A percentile compares a stretch with the other conserved stretches of the same genome.
These are phyloP conservation scores for Drosophila kuntzei DNA, from an alignment of 2,888 invertebrate species.

Conservation along the genomic window DNA sequence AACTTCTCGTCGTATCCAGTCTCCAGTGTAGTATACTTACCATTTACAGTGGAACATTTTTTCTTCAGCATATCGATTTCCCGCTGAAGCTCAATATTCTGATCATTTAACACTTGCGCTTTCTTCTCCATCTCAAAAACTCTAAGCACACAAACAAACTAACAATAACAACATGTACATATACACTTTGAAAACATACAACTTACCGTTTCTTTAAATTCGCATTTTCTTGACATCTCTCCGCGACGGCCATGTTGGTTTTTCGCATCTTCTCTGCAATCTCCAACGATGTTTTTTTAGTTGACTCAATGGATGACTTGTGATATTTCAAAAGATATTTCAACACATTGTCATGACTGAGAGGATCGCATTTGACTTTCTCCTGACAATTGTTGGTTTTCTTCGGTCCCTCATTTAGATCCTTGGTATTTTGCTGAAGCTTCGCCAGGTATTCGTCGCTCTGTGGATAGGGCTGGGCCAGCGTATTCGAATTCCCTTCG, in stretches of 20 bases:
- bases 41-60: not conserved
- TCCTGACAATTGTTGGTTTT: too few relatives aligned
- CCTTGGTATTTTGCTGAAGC: not conserved
- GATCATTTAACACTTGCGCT: not conserved
- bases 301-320: not conserved
- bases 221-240: conserved; percentile 18
- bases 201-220: conserved; percentile 25
- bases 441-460: not conserved
- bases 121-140: not conserved
- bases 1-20: conserved; percentile 19
- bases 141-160: not conserved
- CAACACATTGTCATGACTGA: conserved; percentile 11
- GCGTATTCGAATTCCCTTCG: not conserved
- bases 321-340: conserved; percentile 10
- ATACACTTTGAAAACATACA: not conserved
- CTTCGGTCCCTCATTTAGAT: too few relatives aligned
- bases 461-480: not conserved
- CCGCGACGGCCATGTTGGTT: not conserved
- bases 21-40: conserved; percentile 21
- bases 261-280: conserved; percentile 10
- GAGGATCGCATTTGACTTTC: not conserved
- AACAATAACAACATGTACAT: not conserved
- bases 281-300: not conserved
- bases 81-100: not conserved
- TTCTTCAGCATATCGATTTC: not conserved